These are phyloP conservation scores for Trachurus trachurus DNA, from an alignment of 2,797 vertebrate species.

Conservation along the genomic window DNA sequence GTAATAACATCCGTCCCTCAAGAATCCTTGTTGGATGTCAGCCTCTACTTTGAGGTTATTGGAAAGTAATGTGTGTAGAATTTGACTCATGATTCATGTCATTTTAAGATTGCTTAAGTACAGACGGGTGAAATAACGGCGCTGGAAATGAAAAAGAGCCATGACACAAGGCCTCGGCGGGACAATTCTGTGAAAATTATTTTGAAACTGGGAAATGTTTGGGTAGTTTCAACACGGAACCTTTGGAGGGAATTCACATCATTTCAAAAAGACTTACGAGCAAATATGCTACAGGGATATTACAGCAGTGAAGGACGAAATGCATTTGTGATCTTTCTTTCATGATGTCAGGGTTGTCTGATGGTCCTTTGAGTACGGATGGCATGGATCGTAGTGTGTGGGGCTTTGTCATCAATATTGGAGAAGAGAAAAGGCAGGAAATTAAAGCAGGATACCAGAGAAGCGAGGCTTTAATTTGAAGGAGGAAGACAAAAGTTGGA, in stretches of 20 bases:
- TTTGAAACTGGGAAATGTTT: constrained; percentile 16
- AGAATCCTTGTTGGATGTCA: constrained; percentile 14
- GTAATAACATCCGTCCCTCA: constrained; percentile 49
- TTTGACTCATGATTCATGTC: constrained; percentile 37
- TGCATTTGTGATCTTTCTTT: background rate
- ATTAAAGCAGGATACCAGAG: constrained; percentile 2
- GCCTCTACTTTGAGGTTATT: constrained; percentile 48
- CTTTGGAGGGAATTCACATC: background rate
- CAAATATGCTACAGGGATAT: background rate
- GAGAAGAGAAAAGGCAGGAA: background rate
- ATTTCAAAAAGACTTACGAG: background rate
- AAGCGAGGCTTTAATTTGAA: constrained; percentile 17
- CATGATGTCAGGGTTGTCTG: background rate
- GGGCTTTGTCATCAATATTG: constrained; percentile 15
- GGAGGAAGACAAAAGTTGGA: constrained; percentile 35
- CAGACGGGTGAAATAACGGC: constrained; percentile 35
- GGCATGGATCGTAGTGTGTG: background rate
- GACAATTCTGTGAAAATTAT: constrained; percentile 25
- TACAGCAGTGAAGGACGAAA: background rate
- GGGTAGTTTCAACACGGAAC: background rate
- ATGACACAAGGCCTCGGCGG: constrained; percentile 6
- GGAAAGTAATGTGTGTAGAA: constrained; percentile 40
- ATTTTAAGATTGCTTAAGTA: constrained; percentile 17
- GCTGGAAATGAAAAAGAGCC: constrained; percentile 36
- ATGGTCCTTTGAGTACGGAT: too few relatives aligned